Evolutionary conservation across 2,797 vertebrate genomes (phyloP).

Genomic region (Holocentrus rufus): DNA sequence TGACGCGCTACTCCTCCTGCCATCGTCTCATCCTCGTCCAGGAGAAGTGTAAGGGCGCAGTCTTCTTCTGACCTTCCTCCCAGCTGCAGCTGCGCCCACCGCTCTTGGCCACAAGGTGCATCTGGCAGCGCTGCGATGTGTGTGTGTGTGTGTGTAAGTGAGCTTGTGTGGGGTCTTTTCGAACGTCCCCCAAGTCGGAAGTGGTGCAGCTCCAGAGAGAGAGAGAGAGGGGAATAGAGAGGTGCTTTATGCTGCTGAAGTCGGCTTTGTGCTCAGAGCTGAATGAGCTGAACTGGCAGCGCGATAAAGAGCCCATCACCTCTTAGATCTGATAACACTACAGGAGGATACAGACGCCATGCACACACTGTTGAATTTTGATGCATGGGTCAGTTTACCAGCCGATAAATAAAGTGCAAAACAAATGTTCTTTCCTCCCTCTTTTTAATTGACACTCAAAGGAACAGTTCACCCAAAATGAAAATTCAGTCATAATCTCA

Average conservation of each 20-base stretch:
- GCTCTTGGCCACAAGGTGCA: conserved; percentile 64
- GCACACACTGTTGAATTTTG: background rate
- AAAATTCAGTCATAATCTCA: no score
- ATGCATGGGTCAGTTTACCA: background rate
- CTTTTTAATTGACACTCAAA: no score
- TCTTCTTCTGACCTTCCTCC: conserved; percentile 40
- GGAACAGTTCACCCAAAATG: no score
- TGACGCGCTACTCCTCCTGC: conserved; percentile 16
- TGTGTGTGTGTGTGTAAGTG: conserved; percentile 17
- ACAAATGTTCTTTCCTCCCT: no score
- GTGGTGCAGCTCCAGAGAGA: conserved; percentile 53
- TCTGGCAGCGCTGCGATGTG: conserved; percentile 34
- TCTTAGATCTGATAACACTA: conserved; percentile 44
- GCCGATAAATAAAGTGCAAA: background rate
- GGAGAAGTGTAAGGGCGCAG: conserved; percentile 39
- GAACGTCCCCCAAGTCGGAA: conserved; percentile 56
- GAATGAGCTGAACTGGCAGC: conserved; percentile 46
- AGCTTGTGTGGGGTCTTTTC: conserved; percentile 57
- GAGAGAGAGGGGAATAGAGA: conserved; percentile 52
- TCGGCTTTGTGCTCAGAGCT: conserved; percentile 23
- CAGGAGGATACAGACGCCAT: conserved; percentile 1
- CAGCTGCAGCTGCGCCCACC: conserved; percentile 70
- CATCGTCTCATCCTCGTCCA: conserved; percentile 58
- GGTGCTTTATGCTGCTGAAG: conserved; percentile 62
- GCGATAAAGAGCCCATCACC: conserved; percentile 46